Evolutionary conservation across 2,888 invertebrate species (phyloP).

Genomic region (Geophilus truncorum): DNA sequence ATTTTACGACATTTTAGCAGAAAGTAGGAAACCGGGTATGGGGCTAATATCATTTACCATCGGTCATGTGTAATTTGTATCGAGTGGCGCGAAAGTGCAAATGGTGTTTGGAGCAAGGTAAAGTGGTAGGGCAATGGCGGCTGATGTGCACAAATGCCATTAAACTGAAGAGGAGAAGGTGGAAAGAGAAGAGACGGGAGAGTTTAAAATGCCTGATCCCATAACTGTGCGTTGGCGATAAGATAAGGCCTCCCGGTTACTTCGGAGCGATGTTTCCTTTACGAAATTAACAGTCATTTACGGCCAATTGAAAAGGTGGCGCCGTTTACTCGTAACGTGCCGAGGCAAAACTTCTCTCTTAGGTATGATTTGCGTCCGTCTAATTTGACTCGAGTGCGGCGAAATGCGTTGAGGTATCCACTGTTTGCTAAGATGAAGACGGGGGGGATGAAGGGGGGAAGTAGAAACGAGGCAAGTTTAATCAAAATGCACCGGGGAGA

Average conservation of each 20-base stretch:
- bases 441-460: background rate
- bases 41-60: too few relatives aligned
- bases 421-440: background rate
- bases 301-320: slow-evolving; percentile 5
- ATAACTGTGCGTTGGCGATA: background rate
- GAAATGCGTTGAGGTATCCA: background rate
- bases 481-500: background rate
- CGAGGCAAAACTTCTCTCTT: background rate
- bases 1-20: too few relatives aligned
- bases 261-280: slow-evolving; percentile 16
- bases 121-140: too few relatives aligned
- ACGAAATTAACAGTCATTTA: slow-evolving; percentile 22
- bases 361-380: slow-evolving; percentile 7
- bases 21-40: too few relatives aligned
- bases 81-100: background rate
- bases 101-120: background rate
- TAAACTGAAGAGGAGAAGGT: background rate
- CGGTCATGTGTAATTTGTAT: too few relatives aligned
- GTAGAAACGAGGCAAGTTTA: background rate
- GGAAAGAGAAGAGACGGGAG: too few relatives aligned
- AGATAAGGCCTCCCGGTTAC: slow-evolving; percentile 14
- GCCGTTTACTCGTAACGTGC: background rate
- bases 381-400: background rate
- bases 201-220: slow-evolving; percentile 18
- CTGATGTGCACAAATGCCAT: background rate